A percentile compares a stretch with the other conserved stretches of the same genome.
These are phyloP conservation scores for Pyrocoelia pectoralis DNA, from an alignment of 2,888 invertebrate genomes.

Conservation along the genomic window DNA sequence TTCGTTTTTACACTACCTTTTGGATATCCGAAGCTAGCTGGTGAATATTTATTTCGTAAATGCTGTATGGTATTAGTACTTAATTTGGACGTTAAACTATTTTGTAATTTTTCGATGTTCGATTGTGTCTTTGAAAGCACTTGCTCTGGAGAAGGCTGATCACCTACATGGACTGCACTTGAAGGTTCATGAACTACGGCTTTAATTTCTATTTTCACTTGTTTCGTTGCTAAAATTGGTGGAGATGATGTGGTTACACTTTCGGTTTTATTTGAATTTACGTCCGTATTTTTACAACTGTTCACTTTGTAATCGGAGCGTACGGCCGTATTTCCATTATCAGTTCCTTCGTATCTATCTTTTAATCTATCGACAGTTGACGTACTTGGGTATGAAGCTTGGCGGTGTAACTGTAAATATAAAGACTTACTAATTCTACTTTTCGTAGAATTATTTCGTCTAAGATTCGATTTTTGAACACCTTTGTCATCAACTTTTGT, in stretches of 20 bases:
- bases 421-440: constrained; percentile 34
- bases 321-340: constrained; percentile 22
- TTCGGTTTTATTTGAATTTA: neutral
- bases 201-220: neutral
- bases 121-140: constrained; percentile 21
- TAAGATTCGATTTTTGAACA: neutral
- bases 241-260: neutral
- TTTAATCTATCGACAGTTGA: constrained; percentile 34
- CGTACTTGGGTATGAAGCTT: constrained; percentile 18
- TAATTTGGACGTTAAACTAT: constrained; percentile 39
- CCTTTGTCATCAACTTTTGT: too few relatives aligned
- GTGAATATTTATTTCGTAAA: constrained; percentile 48
- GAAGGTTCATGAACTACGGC: neutral
- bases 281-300: constrained; percentile 15
- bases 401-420: constrained; percentile 35
- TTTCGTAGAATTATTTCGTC: constrained; percentile 18
- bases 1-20: constrained; percentile 37
- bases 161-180: neutral
- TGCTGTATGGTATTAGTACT: constrained; percentile 41
- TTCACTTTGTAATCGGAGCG: constrained; percentile 17
- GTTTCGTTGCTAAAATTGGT: neutral
- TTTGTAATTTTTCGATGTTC: constrained; percentile 33
- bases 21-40: constrained; percentile 49
- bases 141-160: constrained; percentile 2
- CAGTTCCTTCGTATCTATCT: constrained; percentile 34